Evolutionary conservation across 2,113 vertebrate genomes (phyloP).

Genomic region (Pelecanoides urinatrix): DNA sequence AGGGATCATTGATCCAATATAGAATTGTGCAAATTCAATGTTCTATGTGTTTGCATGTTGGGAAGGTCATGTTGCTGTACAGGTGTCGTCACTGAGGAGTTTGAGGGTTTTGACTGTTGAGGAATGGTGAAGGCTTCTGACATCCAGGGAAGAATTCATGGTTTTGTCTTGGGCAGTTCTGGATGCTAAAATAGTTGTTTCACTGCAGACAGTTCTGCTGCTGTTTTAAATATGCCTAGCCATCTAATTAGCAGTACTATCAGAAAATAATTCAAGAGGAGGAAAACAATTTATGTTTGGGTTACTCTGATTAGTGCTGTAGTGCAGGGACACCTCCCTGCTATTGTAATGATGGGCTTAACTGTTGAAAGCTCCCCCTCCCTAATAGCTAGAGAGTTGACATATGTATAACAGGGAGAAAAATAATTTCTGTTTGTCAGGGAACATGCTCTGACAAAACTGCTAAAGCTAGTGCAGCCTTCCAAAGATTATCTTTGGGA

Average conservation of each 20-base stretch:
- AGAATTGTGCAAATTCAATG: neutral
- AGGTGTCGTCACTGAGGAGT: neutral
- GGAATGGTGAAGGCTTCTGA: neutral
- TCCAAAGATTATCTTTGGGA: neutral
- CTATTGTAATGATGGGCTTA: neutral
- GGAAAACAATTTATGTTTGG: neutral
- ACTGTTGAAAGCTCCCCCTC: neutral
- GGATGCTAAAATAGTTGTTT: neutral
- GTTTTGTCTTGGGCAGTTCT: neutral
- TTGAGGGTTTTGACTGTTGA: neutral
- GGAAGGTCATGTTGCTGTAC: neutral
- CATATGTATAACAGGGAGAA: neutral
- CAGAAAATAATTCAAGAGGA: neutral
- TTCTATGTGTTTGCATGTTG: neutral
- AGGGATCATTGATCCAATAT: neutral
- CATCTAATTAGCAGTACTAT: neutral
- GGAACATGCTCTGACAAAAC: neutral
- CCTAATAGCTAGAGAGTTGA: neutral
- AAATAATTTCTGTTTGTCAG: neutral
- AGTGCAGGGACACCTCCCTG: neutral
- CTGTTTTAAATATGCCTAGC: neutral
- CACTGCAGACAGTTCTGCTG: neutral
- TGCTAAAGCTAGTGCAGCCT: neutral
- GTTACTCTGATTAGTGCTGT: neutral
- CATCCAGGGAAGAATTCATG: neutral